Evolutionary conservation across 2,888 invertebrate species (phyloP).

Genomic region (Epinotia ramella): DNA sequence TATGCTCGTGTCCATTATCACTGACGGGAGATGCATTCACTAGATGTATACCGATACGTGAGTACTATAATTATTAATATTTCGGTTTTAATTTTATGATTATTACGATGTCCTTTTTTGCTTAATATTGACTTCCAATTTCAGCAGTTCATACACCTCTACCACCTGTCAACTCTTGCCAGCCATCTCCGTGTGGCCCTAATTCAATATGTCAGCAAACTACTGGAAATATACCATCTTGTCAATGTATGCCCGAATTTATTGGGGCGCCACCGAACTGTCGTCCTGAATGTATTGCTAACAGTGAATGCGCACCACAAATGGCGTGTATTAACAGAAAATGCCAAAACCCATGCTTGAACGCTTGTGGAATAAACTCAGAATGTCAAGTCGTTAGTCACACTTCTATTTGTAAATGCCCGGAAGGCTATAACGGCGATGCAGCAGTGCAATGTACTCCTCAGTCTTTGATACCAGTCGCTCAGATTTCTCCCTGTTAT

Average conservation of each 20-base stretch:
- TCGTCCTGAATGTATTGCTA: slow-evolving; percentile 89
- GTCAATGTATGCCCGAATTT: slow-evolving; percentile 88
- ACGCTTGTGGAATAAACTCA: slow-evolving; percentile 90
- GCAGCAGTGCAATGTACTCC: slow-evolving; percentile 88
- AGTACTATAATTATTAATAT: slow-evolving; percentile 55
- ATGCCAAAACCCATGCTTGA: slow-evolving; percentile 90
- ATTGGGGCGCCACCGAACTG: slow-evolving; percentile 90
- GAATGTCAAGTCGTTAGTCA: slow-evolving; percentile 92
- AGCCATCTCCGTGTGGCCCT: slow-evolving; percentile 91
- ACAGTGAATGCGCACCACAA: slow-evolving; percentile 88
- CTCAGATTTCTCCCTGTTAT: slow-evolving; percentile 83
- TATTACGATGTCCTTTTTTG: neutral
- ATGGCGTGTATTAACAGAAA: slow-evolving; percentile 91
- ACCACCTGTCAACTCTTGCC: slow-evolving; percentile 86
- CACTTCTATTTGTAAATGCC: slow-evolving; percentile 89
- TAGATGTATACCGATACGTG: slow-evolving; percentile 84
- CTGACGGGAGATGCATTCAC: slow-evolving; percentile 89
- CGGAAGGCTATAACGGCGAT: slow-evolving; percentile 89
- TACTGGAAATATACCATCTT: slow-evolving; percentile 86
- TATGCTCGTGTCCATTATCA: slow-evolving; percentile 88
- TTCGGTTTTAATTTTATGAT: neutral
- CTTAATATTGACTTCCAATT: slow-evolving; percentile 47
- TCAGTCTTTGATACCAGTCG: slow-evolving; percentile 57
- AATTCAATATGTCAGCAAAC: slow-evolving; percentile 87
- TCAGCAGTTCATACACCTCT: slow-evolving; percentile 65